Evolutionary conservation across 2,888 invertebrate genomes (phyloP).

Genomic region (Thereva nobilitata): DNA sequence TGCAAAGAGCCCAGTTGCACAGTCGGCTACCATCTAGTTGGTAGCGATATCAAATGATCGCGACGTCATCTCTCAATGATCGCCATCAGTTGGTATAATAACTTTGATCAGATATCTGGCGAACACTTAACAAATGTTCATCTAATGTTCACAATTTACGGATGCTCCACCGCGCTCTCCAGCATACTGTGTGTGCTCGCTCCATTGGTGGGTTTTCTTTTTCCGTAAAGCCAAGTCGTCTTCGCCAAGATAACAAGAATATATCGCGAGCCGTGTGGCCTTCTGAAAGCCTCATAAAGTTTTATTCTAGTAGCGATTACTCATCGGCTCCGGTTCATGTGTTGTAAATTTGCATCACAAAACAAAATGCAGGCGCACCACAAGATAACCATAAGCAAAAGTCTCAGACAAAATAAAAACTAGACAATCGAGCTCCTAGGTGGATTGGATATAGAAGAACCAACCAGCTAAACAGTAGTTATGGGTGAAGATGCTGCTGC

Average conservation of each 20-base stretch:
- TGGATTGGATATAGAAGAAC: too few species aligned
- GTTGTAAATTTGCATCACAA: slow-evolving; percentile 32
- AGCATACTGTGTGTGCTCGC: too few species aligned
- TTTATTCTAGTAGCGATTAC: slow-evolving; percentile 27
- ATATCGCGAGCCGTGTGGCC: slow-evolving; percentile 24
- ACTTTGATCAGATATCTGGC: slow-evolving; percentile 33
- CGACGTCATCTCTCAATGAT: slow-evolving; percentile 22
- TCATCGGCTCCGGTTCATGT: slow-evolving; percentile 26
- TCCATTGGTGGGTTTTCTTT: too few species aligned
- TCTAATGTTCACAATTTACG: slow-evolving; percentile 36
- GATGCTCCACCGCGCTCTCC: slow-evolving; percentile 6
- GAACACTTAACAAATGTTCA: slow-evolving; percentile 35
- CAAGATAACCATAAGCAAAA: not conserved
- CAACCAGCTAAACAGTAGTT: too few species aligned
- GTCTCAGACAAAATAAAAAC: slow-evolving; percentile 7
- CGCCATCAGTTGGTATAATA: slow-evolving; percentile 23
- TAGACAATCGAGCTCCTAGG: slow-evolving; percentile 1
- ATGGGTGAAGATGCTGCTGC: too few species aligned
- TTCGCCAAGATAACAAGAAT: slow-evolving; percentile 22
- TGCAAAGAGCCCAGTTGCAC: slow-evolving; percentile 21
- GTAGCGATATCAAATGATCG: slow-evolving; percentile 18
- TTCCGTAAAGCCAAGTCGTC: too few species aligned
- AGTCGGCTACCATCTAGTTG: slow-evolving; percentile 3
- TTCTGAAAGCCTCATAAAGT: slow-evolving; percentile 29
- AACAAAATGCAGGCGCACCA: slow-evolving; percentile 21